Base-by-base conservation (phyloP, 2,888 invertebrate genomes). In the Epistrophe eligans region DNA sequence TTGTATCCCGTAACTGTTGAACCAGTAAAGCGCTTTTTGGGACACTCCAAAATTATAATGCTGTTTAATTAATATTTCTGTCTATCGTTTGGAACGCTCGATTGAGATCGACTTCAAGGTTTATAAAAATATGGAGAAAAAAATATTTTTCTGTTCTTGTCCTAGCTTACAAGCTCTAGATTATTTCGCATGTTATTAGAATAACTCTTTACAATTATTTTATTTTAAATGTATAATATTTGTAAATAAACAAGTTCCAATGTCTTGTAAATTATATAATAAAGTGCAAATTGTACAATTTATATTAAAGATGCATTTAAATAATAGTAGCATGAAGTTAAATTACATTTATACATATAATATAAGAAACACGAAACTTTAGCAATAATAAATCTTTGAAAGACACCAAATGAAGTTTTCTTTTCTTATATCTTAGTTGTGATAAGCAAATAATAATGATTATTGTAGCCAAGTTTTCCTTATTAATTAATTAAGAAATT, bases 181-280 rank as follows among this genome's bases (percentile, higher is more conserved):
- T 35, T 35, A 0, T 4, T 32, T 6, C 5, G 32, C 32, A 4
- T 4, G 0, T 32, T 32, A 2, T 24, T 24, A 24, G 24, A 24
- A 24, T 24, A 1, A 24, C 24, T 32, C 32, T 32, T 35, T 35
- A 32, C 9, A 35, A 8, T 1, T n/a, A 15, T 28, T n/a, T 19
- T 50, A 64, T 57, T n/a, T 62, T 35, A 24, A 55, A 48, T 82
- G 71, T 77, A 50, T 62, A 71, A 76, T 64, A 74, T 71, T 64
- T 76, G 84, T 79, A 84, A 70, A 79, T 84, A 84, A 60, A 55
- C n/a, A 28, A 28, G 8, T 57, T 28, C 15, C 40, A 60, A 62
- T 81, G 1, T 71, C 62, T 70, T 81, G 64, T 77, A 80, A 60
- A 74, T 70, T 66, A 45, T 70, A 60, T 2, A 28, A 17, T 48